Evolutionary conservation across 2,888 invertebrate genomes (phyloP).

Genomic region (Lobophora halterata): DNA sequence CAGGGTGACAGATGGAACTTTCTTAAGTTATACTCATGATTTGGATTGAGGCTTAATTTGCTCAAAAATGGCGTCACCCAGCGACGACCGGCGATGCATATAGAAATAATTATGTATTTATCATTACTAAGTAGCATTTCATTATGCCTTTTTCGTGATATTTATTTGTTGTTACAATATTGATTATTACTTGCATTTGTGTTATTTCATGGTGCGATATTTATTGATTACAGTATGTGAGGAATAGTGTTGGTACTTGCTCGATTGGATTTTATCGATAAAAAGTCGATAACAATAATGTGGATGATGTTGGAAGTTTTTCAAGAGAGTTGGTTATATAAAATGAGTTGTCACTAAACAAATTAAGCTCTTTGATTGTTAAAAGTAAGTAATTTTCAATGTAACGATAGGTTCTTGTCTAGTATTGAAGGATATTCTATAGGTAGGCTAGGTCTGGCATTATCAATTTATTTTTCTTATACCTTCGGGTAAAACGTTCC

Average conservation of each 20-base stretch:
- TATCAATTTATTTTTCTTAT: conserved; percentile 21
- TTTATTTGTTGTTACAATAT: conserved; percentile 43
- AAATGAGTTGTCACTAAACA: conserved; percentile 1
- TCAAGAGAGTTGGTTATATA: background rate
- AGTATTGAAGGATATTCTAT: conserved; percentile 35
- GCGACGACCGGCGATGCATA: conserved; percentile 43
- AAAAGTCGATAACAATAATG: conserved; percentile 2
- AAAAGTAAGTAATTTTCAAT: conserved; percentile 12
- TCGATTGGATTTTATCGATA: conserved; percentile 12
- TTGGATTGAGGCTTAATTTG: conserved; percentile 26
- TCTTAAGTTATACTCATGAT: background rate
- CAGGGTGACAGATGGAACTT: too few relatives aligned
- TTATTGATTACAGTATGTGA: background rate
- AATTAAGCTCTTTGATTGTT: background rate
- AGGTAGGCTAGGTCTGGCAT: conserved; percentile 16
- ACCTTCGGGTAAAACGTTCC: conserved; percentile 32
- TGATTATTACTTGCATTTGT: conserved; percentile 2
- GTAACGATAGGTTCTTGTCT: conserved; percentile 32
- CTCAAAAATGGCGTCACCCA: conserved; percentile 34
- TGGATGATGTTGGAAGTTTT: too few relatives aligned
- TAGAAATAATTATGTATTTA: conserved; percentile 47
- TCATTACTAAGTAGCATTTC: conserved; percentile 59
- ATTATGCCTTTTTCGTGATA: conserved; percentile 65
- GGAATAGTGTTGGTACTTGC: conserved; percentile 9
- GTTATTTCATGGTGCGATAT: background rate